Percentiles rank a stretch among this genome's conserved stretches.
Conservation (phyloP, 2,113 vertebrate species). For the Danio rerio region DNA sequence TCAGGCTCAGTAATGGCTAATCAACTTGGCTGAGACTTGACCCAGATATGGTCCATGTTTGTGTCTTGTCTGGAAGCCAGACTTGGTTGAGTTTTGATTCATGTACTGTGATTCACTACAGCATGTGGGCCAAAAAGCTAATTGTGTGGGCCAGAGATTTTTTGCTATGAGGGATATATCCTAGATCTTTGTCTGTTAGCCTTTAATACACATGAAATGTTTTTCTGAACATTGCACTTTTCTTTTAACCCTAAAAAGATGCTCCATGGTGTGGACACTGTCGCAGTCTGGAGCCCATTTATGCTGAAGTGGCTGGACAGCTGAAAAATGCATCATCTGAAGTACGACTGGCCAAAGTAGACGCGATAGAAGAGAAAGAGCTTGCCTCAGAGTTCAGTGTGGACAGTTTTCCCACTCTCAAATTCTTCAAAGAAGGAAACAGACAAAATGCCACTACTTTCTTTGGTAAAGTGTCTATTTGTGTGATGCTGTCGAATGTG, state of each 20-base stretch:
- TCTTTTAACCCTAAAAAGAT: conserved; percentile 69
- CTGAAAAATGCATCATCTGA: conserved; percentile 72
- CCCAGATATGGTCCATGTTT: no score
- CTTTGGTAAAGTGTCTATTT: conserved; percentile 64
- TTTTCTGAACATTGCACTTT: neutral
- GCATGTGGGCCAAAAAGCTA: no score
- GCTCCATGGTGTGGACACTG: conserved; percentile 92
- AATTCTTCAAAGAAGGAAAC: conserved; percentile 83
- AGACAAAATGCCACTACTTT: conserved; percentile 78
- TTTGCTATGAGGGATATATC: no score
- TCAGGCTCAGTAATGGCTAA: no score
- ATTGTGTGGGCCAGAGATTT: no score
- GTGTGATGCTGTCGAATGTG: neutral
- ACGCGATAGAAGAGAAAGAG: conserved; percentile 75
- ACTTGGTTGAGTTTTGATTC: no score
- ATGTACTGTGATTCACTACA: no score
- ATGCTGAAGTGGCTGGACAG: conserved; percentile 73
- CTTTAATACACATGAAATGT: neutral
- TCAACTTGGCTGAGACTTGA: no score
- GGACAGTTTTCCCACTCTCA: conserved; percentile 81
- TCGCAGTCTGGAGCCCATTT: conserved; percentile 80
- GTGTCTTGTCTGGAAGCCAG: no score
- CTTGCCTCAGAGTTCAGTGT: conserved; percentile 82
- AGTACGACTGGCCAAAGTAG: conserved; percentile 84
- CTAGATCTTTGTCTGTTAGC: no score